Conservation (phyloP, 2,113 vertebrate genomes). For the Actinemys pallida region DNA sequence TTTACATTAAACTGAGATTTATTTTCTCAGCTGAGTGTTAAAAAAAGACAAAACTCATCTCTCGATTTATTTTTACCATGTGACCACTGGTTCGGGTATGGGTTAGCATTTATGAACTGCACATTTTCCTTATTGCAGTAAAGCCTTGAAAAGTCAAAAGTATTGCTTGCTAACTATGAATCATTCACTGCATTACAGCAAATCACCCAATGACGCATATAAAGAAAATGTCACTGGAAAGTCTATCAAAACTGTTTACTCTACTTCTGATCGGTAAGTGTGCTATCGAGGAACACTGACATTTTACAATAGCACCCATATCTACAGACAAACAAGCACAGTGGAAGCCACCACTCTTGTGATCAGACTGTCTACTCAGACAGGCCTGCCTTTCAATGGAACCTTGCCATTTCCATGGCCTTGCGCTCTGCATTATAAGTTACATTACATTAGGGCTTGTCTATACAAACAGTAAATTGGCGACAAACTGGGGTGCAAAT, state of each 20-base stretch:
- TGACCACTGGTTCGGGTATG: not conserved
- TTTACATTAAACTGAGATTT: not conserved
- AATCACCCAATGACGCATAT: conserved; percentile 61
- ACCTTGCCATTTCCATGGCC: conserved; percentile 7
- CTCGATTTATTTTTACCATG: not conserved
- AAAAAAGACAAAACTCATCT: not conserved
- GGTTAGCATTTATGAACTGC: not conserved
- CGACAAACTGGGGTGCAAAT: too few relatives aligned
- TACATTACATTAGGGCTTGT: too few relatives aligned
- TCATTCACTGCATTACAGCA: conserved; percentile 65
- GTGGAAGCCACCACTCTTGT: conserved; percentile 19
- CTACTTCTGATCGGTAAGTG: conserved; percentile 83
- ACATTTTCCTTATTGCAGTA: not conserved
- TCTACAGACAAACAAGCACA: conserved; percentile 31
- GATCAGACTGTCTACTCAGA: conserved; percentile 2
- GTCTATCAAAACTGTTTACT: conserved; percentile 86
- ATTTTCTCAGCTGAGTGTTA: not conserved
- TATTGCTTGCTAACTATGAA: not conserved
- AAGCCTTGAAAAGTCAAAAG: conserved; percentile 2
- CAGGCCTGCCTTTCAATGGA: conserved; percentile 4
- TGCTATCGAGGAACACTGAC: not conserved
- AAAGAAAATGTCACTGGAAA: conserved; percentile 77
- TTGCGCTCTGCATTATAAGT: not conserved
- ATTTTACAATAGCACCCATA: conserved; percentile 17
- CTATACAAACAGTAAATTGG: too few relatives aligned